phyloP scores from a whole-genome alignment of 2,888 invertebrate genomes.

The Trichacis sp. region DNA sequence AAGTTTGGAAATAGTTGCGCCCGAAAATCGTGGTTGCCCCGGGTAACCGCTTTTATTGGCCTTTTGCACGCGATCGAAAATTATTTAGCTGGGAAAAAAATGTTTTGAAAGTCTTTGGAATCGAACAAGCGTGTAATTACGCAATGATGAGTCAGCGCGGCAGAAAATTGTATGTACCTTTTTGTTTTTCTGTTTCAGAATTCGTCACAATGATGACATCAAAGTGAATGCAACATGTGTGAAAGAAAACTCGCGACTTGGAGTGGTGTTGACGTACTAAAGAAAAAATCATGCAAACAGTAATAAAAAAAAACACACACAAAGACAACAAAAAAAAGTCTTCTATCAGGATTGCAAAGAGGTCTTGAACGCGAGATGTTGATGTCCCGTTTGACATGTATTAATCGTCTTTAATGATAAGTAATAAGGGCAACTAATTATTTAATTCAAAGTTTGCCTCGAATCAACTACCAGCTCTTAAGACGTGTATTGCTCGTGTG shows the following conservation, averaged over 20 bases:
- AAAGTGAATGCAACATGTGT: constrained; percentile 84
- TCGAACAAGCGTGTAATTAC: constrained; percentile 20
- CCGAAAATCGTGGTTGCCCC: constrained; percentile 30
- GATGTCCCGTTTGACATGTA: constrained; percentile 66
- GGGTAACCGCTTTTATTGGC: constrained; percentile 34
- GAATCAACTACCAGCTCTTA: constrained; percentile 47
- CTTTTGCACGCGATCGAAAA: constrained; percentile 26
- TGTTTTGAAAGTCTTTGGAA: constrained; percentile 8
- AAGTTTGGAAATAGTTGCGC: constrained; percentile 25
- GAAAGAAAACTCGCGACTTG: constrained; percentile 76
- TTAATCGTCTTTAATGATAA: constrained; percentile 68
- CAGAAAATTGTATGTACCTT: constrained; percentile 47
- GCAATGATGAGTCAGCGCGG: constrained; percentile 22
- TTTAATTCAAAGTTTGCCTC: constrained; percentile 66
- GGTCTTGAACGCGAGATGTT: constrained; percentile 64
- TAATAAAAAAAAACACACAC: constrained; percentile 49
- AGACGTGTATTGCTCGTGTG: constrained; percentile 44
- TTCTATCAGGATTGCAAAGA: constrained; percentile 67
- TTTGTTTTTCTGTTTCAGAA: constrained; percentile 78
- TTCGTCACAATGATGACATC: constrained; percentile 99
- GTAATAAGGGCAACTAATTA: constrained; percentile 67
- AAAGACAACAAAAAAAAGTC: constrained; percentile 71
- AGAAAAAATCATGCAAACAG: constrained; percentile 56
- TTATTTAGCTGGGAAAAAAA: too few relatives aligned
- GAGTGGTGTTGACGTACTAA: constrained; percentile 76